These are phyloP conservation scores for Syrista parreyssii DNA, from an alignment of 2,888 invertebrate genomes.

Conservation along the genomic window DNA sequence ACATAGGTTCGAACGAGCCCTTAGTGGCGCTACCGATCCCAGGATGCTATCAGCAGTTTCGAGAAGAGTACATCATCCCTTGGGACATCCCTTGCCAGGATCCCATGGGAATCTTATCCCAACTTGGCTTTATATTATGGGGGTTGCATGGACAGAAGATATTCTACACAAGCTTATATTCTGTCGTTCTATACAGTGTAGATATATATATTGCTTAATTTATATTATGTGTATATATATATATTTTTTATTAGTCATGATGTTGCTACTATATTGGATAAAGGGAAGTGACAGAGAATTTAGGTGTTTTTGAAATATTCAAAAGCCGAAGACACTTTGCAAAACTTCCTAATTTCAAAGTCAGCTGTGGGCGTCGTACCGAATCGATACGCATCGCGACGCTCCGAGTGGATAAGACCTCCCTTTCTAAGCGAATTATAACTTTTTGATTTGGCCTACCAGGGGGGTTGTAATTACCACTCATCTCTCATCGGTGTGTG, in stretches of 20 bases:
- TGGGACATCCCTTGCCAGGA: constrained; percentile 20
- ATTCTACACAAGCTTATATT: neutral
- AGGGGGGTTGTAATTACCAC: neutral
- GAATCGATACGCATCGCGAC: neutral
- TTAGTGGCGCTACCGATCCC: constrained; percentile 23
- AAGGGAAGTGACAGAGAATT: neutral
- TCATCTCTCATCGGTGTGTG: neutral
- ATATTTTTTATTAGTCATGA: neutral
- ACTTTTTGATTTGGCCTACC: neutral
- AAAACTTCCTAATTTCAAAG: neutral
- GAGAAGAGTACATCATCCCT: constrained; percentile 50
- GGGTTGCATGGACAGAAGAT: constrained; percentile 2
- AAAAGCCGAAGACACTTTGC: neutral
- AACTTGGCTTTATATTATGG: constrained; percentile 42
- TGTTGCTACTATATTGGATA: neutral
- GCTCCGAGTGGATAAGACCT: neutral
- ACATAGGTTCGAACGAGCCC: neutral
- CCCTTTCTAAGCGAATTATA: neutral
- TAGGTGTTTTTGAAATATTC: neutral
- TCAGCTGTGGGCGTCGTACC: neutral
- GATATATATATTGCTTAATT: neutral
- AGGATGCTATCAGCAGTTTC: constrained; percentile 50
- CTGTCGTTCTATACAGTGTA: neutral
- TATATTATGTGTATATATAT: neutral
- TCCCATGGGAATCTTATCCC: constrained; percentile 51